These are phyloP conservation scores for Chrysotoxum bicinctum DNA, from an alignment of 2,888 invertebrate species.

Conservation along the genomic window DNA sequence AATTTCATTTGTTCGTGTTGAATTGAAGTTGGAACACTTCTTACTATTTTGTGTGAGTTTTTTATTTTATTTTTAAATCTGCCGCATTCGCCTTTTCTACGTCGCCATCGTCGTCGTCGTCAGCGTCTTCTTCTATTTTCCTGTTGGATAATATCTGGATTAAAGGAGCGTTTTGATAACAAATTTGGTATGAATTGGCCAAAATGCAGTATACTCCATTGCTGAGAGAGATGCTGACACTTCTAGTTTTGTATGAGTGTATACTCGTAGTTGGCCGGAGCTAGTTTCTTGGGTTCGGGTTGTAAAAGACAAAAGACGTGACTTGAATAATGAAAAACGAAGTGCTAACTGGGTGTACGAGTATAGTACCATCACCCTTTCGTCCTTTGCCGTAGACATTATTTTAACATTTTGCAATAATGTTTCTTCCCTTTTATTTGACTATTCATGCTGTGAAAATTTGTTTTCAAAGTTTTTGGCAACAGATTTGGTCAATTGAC, in stretches of 20 bases:
- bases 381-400: slow-evolving; percentile 19
- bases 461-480: slow-evolving; percentile 65
- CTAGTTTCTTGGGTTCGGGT: slow-evolving; percentile 33
- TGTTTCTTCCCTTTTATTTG: neutral
- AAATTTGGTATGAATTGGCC: slow-evolving; percentile 70
- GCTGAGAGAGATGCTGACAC: slow-evolving; percentile 41
- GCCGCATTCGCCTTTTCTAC: neutral
- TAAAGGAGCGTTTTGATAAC: slow-evolving; percentile 51
- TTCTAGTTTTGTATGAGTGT: slow-evolving; percentile 36
- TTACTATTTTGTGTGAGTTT: slow-evolving; percentile 8
- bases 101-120: neutral
- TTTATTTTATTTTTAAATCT: neutral
- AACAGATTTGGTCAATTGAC: slow-evolving; percentile 71
- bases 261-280: neutral
- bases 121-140: slow-evolving; percentile 34
- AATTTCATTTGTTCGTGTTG: slow-evolving; percentile 72
- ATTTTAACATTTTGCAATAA: slow-evolving; percentile 45
- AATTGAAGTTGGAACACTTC: slow-evolving; percentile 61
- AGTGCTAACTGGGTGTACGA: slow-evolving; percentile 18
- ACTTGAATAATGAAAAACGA: slow-evolving; percentile 55
- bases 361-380: slow-evolving; percentile 1
- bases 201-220: slow-evolving; percentile 59
- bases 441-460: slow-evolving; percentile 23
- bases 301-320: slow-evolving; percentile 53
- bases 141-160: slow-evolving; percentile 17